Conservation (phyloP, 2,888 invertebrate genomes). For the Drosophila nr. medialis region DNA sequence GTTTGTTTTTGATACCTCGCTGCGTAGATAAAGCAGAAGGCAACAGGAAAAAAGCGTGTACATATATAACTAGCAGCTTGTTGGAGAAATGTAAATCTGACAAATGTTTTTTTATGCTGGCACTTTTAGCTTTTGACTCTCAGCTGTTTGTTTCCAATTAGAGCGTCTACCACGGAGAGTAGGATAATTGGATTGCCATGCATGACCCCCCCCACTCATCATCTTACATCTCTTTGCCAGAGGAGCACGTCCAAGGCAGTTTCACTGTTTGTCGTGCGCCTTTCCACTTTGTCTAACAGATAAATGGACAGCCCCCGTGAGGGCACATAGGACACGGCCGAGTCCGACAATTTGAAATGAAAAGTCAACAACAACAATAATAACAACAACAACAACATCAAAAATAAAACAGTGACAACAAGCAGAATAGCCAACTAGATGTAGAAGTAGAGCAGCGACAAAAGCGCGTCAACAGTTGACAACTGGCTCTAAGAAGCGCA, state of each 20-base stretch:
- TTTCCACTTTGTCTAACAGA: slow-evolving; percentile 63
- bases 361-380: slow-evolving; percentile 60
- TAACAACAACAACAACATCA: slow-evolving; percentile 39
- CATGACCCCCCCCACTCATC: slow-evolving; percentile 34
- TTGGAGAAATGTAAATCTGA: slow-evolving; percentile 73
- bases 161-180: slow-evolving; percentile 66
- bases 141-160: slow-evolving; percentile 78
- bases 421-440: slow-evolving; percentile 19
- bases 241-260: slow-evolving; percentile 49
- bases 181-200: slow-evolving; percentile 79
- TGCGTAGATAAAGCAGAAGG: slow-evolving; percentile 32
- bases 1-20: slow-evolving; percentile 34
- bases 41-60: slow-evolving; percentile 8
- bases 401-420: slow-evolving; percentile 15
- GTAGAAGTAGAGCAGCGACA: slow-evolving; percentile 49
- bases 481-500: slow-evolving; percentile 51
- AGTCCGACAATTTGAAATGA: slow-evolving; percentile 33
- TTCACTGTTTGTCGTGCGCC: slow-evolving; percentile 45
- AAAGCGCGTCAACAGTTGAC: slow-evolving; percentile 74
- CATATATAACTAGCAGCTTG: slow-evolving; percentile 40
- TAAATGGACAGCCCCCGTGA: slow-evolving; percentile 71
- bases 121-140: slow-evolving; percentile 65
- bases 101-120: slow-evolving; percentile 53
- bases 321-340: slow-evolving; percentile 12
- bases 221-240: neutral